phyloP scores from a whole-genome alignment of 1,140 invertebrate genomes.

The Lamellibrachia luymesi region DNA sequence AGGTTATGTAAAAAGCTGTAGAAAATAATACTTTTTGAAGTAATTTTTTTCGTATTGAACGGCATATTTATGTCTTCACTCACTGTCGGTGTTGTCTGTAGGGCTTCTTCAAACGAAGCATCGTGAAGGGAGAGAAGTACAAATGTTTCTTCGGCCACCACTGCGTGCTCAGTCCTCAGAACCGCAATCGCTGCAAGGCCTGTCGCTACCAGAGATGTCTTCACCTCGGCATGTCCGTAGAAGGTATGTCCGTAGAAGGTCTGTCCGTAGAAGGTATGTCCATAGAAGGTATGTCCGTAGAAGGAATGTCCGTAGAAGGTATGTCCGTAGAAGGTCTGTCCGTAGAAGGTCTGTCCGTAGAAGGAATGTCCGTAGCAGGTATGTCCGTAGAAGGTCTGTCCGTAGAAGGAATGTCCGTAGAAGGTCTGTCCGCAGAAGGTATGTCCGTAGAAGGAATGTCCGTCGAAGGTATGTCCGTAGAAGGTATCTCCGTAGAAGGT shows the following conservation, averaged over 20 bases:
- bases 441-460: constrained; percentile 11
- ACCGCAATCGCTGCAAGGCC: constrained; percentile 54
- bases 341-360: constrained; percentile 13
- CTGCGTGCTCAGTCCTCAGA: constrained; percentile 49
- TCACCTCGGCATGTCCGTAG: constrained; percentile 50
- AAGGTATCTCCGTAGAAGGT: constrained; percentile 25
- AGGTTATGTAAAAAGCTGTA: too few relatives aligned
- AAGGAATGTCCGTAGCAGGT: neutral
- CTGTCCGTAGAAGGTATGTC: too few relatives aligned
- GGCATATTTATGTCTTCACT: neutral
- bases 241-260: constrained; percentile 35
- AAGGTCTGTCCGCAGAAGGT: neutral
- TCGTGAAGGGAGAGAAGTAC: constrained; percentile 47
- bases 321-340: too few relatives aligned
- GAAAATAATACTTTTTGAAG: too few relatives aligned
- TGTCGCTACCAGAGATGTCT: constrained; percentile 52
- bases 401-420: too few relatives aligned
- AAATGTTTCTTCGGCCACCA: constrained; percentile 52
- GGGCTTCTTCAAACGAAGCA: constrained; percentile 53
- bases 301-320: too few relatives aligned
- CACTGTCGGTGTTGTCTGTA: constrained; percentile 20
- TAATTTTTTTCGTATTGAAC: too few relatives aligned
- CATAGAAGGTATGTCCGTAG: too few relatives aligned
- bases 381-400: too few relatives aligned
- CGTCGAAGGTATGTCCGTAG: too few relatives aligned